A percentile compares a stretch with the other conserved stretches of the same genome.
Evolutionary conservation across 35 echinoderm and acorn worm species (phyloP).

Genomic region (Hemicentrotus pulcherrimus): DNA sequence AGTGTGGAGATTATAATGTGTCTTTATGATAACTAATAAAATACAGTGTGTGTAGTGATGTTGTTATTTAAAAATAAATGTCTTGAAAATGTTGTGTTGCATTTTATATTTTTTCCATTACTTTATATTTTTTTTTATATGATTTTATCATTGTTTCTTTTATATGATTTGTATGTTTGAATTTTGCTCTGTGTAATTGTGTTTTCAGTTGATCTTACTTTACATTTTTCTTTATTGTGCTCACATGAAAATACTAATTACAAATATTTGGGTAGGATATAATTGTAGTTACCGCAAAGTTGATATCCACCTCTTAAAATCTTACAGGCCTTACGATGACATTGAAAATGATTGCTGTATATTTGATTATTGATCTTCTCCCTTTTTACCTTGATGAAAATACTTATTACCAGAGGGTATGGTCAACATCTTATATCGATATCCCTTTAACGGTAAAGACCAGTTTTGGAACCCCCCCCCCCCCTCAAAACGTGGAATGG

Average conservation of each 20-base stretch:
- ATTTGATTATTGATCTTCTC: background rate
- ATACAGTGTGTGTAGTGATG: background rate
- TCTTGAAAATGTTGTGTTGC: background rate
- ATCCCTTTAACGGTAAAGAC: too few species aligned
- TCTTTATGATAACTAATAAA: background rate
- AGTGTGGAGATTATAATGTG: background rate
- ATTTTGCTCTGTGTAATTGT: background rate
- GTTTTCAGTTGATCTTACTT: background rate
- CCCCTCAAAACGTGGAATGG: too few species aligned
- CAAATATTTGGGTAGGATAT: background rate
- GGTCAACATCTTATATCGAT: too few species aligned
- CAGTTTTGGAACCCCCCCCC: too few species aligned
- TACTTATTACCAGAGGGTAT: background rate
- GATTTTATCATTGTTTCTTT: background rate
- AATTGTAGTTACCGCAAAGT: too few species aligned
- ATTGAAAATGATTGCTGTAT: background rate
- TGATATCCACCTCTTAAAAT: too few species aligned
- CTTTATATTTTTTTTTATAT: background rate
- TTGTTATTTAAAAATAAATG: background rate
- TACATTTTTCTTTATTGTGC: background rate
- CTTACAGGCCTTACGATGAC: background rate
- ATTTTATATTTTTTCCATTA: background rate
- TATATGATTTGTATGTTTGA: background rate
- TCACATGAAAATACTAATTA: background rate
- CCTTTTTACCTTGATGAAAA: background rate